These are phyloP conservation scores for Oscheius sp. DNA, from an alignment of 2,888 invertebrate genomes.

Conservation along the genomic window DNA sequence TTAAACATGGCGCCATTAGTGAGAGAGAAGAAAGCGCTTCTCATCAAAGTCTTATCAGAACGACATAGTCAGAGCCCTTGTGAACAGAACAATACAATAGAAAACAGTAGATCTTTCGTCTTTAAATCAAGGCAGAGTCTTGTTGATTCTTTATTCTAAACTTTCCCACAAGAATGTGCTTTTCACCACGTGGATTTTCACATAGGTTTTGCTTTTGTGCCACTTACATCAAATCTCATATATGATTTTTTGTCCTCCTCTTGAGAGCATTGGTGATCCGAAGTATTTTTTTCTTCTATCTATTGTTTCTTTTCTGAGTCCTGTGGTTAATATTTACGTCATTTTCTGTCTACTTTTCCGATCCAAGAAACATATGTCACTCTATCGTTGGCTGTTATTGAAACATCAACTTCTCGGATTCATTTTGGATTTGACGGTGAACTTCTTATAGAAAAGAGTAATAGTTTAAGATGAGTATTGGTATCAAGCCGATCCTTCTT, in stretches of 20 bases:
- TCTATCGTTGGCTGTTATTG: not conserved
- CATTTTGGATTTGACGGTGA: not conserved
- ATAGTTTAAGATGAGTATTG: not conserved
- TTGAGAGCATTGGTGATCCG: not conserved
- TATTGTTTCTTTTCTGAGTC: not conserved
- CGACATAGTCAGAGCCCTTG: too few relatives aligned
- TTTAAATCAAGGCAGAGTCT: too few relatives aligned
- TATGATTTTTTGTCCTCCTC: not conserved
- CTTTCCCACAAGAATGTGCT: too few relatives aligned
- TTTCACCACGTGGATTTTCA: too few relatives aligned
- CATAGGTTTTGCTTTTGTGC: too few relatives aligned
- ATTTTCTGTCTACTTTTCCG: not conserved
- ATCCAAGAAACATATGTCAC: constrained; percentile 3
- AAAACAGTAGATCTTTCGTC: too few relatives aligned
- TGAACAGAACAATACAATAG: too few relatives aligned
- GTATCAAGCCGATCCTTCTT: not conserved
- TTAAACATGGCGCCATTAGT: too few relatives aligned
- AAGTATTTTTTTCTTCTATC: not conserved
- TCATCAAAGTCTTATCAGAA: too few relatives aligned
- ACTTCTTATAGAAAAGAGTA: not conserved
- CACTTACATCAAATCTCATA: too few relatives aligned
- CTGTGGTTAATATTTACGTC: not conserved
- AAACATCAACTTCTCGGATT: not conserved
- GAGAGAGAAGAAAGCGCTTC: too few relatives aligned
- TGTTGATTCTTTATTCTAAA: too few relatives aligned